Evolutionary conservation across 92 coral and sea anemone species (phyloP), one percentile per base, ranked within the genome.

Genomic region (Pocillopora grandis): DNA sequence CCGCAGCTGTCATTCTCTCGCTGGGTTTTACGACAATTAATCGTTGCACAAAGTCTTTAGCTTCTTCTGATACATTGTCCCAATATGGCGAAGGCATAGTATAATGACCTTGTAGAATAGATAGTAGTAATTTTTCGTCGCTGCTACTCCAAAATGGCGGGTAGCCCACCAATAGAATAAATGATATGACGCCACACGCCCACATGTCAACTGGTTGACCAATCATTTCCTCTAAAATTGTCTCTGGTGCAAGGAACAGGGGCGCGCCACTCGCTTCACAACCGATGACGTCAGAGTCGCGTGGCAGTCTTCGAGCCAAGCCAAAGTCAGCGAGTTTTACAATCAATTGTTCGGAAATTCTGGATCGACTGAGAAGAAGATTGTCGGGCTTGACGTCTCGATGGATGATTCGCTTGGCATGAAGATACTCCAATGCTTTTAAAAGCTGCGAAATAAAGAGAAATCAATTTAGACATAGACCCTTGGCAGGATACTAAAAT

Each of bases 361-460:
- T 70, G 15, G 77, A 58, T 31, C 85, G 84, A 42, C 81, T 81
- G 77, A 94, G 86, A 68, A 96, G 92, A 55, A 96, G 86, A 68
- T 96, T 96, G 89, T 96, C 98, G 2, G 98, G 95, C 85, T 96
- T 96, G 69, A 96, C 85, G 78, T 96, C 98, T 27, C 98, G 90
- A 71, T 96, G 98, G 18, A 96, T 85, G 37, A 96, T 94, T 74
- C 94, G 62, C 63, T 86, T 87, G 72, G 84, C 89, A 70, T 96
- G 98, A 65, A 96, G 88, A 79, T 94, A 94, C 61, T 86, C 80
- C 9, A 96, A 92, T 62, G 98, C 98, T 63, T 90, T 79, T 14
- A 96, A 82, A 19, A 96, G 90, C 94, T 96, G 70, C 2, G 14
- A 33, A 10, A 42, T 69, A 59, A 81, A 2, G 57, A 35, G 72